Evolutionary conservation across 1,140 invertebrate species (phyloP), one percentile per base, ranked within the genome.

Genomic region (Elymnias hypermnestra): DNA sequence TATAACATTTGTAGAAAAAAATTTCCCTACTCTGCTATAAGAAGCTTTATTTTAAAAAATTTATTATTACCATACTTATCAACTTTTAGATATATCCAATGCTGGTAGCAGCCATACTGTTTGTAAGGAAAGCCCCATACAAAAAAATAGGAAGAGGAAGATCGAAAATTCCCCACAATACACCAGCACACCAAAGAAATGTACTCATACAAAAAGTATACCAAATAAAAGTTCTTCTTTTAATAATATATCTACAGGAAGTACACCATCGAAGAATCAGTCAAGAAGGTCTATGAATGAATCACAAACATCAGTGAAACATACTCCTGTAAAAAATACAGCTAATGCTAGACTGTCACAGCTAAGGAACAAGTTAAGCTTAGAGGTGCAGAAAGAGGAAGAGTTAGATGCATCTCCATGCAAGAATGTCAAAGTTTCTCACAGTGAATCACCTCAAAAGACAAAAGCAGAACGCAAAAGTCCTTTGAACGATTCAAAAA

Each of bases 291-390:
- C 47, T 21, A 14, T 18, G n/a, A n/a, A n/a, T 15, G 55, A 45
- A 40, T 17, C 29, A n/a, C n/a, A n/a, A n/a, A n/a, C n/a, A n/a
- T n/a, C n/a, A 33, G n/a, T n/a, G n/a, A n/a, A n/a, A n/a, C n/a
- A n/a, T n/a, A 37, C 42, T 22, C 46, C 42, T 21, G 14, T 43
- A 7, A 61, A 56, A 43, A 81, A 78, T 36, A 38, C 60, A 41
- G 78, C 78, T 14, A 83, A 63, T 17, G 40, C 58, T 19, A 70
- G 78, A 48, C 51, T 83, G 2, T 57, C 74, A 13, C 57, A 75
- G n/a, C n/a, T n/a, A n/a, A n/a, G n/a, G n/a, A n/a, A n/a, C n/a
- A n/a, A n/a, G n/a, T n/a, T n/a, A n/a, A n/a, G n/a, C n/a, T n/a
- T n/a, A n/a, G n/a, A n/a, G 22, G 37, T 83, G 5, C 54, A 71